These are phyloP conservation scores for Dromas ardeola DNA, from an alignment of 2,113 vertebrate species.

Conservation along the genomic window DNA sequence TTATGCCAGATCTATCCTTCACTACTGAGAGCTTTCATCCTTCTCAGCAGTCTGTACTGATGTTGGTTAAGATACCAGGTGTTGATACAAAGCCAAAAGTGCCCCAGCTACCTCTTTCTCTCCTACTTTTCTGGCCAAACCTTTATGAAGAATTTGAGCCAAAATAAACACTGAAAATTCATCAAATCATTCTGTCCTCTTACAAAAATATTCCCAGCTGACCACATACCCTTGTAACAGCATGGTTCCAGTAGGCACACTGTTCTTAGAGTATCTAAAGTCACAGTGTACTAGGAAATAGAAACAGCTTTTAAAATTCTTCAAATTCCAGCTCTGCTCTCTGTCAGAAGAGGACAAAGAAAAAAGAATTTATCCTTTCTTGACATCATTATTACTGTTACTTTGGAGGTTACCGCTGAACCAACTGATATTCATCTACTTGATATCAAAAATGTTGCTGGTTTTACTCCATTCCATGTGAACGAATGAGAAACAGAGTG, in stretches of 20 bases:
- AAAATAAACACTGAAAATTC: neutral
- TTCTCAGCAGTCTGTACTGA: neutral
- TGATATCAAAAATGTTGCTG: neutral
- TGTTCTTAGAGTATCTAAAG: neutral
- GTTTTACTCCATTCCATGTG: neutral
- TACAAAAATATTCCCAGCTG: neutral
- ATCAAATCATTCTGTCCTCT: neutral
- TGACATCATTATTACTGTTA: neutral
- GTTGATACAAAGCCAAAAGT: neutral
- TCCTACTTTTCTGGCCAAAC: neutral
- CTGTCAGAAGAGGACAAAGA: neutral
- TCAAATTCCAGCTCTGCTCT: neutral
- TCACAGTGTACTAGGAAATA: neutral
- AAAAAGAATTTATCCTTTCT: neutral
- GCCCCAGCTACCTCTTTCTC: neutral
- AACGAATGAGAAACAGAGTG: neutral
- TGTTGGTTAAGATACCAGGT: neutral
- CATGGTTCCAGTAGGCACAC: neutral
- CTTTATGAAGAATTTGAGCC: neutral
- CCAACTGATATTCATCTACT: neutral
- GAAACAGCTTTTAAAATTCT: neutral
- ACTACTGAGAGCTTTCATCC: neutral
- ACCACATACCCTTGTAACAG: neutral
- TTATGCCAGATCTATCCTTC: neutral
- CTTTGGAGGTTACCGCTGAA: neutral